These are phyloP conservation scores for Catagonus wagneri DNA, from an alignment of 2,113 vertebrate genomes.

Conservation along the genomic window DNA sequence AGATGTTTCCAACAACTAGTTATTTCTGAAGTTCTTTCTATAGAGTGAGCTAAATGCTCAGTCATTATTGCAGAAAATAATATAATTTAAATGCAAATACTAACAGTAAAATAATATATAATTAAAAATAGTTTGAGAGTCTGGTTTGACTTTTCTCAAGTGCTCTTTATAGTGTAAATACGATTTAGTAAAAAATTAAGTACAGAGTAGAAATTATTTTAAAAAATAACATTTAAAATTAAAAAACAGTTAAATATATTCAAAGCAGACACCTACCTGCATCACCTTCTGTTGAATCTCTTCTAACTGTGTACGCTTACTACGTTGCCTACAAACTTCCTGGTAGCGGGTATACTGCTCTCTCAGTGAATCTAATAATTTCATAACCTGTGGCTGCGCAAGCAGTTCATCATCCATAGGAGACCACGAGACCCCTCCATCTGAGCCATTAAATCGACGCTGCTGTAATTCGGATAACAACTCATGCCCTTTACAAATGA, in stretches of 20 bases:
- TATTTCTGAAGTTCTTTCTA: conserved; percentile 45
- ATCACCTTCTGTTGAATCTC: conserved; percentile 99
- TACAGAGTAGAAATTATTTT: background rate
- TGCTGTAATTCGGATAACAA: conserved; percentile 97
- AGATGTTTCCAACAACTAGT: background rate
- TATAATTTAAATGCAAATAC: conserved; percentile 17
- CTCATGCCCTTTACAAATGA: conserved; percentile 92
- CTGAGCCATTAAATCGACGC: conserved; percentile 96
- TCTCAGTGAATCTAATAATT: conserved; percentile 96
- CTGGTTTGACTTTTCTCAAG: background rate
- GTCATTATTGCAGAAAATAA: conserved; percentile 42
- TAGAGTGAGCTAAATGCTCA: background rate
- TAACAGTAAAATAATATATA: background rate
- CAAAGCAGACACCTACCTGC: conserved; percentile 90
- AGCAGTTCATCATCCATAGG: conserved; percentile 99
- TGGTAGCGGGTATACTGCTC: conserved; percentile 98
- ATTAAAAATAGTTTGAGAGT: background rate
- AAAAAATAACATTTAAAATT: background rate
- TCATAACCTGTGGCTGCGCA: conserved; percentile 98
- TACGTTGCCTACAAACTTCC: conserved; percentile 96
- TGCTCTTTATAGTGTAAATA: background rate
- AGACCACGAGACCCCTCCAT: conserved; percentile 96
- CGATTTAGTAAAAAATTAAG: background rate
- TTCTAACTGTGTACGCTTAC: conserved; percentile 97
- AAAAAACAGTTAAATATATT: background rate